Conservation (phyloP, 2,113 vertebrate species). For the Plecotus auritus region DNA sequence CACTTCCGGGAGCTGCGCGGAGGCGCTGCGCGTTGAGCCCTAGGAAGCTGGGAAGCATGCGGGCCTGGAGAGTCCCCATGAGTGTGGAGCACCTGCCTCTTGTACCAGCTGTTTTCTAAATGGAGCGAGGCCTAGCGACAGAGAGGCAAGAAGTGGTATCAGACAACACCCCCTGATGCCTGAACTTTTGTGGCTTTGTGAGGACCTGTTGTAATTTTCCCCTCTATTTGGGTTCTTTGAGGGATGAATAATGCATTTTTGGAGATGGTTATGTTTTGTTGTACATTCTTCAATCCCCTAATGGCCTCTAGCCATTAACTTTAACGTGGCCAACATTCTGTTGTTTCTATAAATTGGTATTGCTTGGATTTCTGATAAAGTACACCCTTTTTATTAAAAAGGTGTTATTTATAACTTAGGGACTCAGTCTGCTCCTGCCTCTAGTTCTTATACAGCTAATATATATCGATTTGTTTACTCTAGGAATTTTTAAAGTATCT, state of each 20-base stretch:
- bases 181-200: not conserved
- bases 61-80: accelerated
- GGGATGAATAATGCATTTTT: not conserved
- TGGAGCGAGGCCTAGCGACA: not conserved
- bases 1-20: not conserved
- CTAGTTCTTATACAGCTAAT: not conserved
- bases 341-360: conserved; percentile 37
- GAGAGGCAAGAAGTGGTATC: not conserved
- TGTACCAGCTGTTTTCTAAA: not conserved
- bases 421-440: not conserved
- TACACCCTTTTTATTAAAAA: conserved; percentile 50
- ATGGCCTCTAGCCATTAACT: not conserved
- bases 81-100: accelerated
- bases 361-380: not conserved
- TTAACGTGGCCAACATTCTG: not conserved
- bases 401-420: conserved; percentile 39
- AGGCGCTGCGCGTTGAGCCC: too few species aligned
- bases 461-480: conserved; percentile 26
- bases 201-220: not conserved
- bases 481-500: not conserved
- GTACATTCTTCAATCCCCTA: not conserved
- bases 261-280: not conserved
- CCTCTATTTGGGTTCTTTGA: not conserved
- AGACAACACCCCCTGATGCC: accelerated
- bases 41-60: too few species aligned